phyloP scores from a whole-genome alignment of 2,888 invertebrate genomes.

The Lasioglossum figueresi region DNA sequence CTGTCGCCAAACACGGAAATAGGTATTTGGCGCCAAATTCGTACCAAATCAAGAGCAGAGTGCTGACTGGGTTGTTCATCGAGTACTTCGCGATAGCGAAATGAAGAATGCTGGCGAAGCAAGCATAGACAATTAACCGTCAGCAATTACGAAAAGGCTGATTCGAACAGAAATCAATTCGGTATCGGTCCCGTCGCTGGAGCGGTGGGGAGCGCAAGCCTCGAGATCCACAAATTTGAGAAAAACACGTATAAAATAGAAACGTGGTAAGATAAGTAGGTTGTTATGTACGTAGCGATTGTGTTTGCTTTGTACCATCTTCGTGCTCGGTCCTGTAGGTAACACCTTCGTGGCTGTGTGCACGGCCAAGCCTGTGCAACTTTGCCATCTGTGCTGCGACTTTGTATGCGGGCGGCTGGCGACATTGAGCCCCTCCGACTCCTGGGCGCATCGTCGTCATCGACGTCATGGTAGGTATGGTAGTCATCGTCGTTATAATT shows the following conservation, averaged over 20 bases:
- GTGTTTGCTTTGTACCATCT: constrained; percentile 81
- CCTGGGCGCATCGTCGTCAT: constrained; percentile 75
- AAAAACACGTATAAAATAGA: constrained; percentile 20
- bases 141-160: neutral
- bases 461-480: constrained; percentile 67
- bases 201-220: constrained; percentile 46
- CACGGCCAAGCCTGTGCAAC: constrained; percentile 91
- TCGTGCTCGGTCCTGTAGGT: constrained; percentile 91
- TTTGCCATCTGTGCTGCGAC: constrained; percentile 95
- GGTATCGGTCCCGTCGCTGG: constrained; percentile 30
- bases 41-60: no score
- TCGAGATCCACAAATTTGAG: constrained; percentile 40
- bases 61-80: no score
- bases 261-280: constrained; percentile 41
- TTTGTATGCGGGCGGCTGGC: constrained; percentile 93
- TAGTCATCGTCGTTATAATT: constrained; percentile 70
- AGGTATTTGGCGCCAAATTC: no score
- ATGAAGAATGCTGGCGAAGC: neutral
- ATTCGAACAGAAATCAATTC: neutral
- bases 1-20: no score
- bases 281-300: constrained; percentile 62
- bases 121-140: neutral
- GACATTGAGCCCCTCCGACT: constrained; percentile 79
- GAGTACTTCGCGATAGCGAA: neutral
- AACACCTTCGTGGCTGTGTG: constrained; percentile 94